Base-by-base conservation (phyloP, 2,888 invertebrate species). In the Cerastis leucographa region DNA sequence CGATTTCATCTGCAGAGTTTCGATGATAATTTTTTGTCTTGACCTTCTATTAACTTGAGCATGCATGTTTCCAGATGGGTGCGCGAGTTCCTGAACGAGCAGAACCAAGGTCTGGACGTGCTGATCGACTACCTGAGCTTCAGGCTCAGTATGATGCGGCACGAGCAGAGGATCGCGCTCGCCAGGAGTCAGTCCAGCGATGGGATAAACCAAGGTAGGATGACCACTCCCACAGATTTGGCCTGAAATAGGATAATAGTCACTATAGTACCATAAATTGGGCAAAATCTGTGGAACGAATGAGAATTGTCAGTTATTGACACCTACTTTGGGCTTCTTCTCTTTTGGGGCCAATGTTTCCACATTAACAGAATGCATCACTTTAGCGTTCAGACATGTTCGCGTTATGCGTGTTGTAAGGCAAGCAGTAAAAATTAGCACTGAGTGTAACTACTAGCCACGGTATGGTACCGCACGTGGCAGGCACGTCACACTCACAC, bases 71-170 rank as follows among this genome's bases (percentile, higher is more conserved):
- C 44, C 95, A 99, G 99, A 97, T 99, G 99, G 99, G 99, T 99
- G 74, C 98, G 99, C 90, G 99, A 99, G 96, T 99, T 99, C 96
- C 97, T 99, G 83, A 99, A 99, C 96, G 99, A 99, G 90, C 98
- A 98, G 88, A 99, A 99, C 96, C 98, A 98, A 93, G 99, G 99
- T 25, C 96, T 99, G 88, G 99, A 99, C 96, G 99, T 99, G 84
- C 97, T 99, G 88, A 99, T 99, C 90, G 99, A 99, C 96, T 99
- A 99, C 97, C 97, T 99, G 91, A 99, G 99, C 97, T 99, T 99
- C 97, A 97, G 99, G 90, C 97, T 99, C 92, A 98, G 98, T 93
- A 99, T 99, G 98, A 99, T 99, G 99, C 97, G 98, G 88, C 98
- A 98, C 93, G 99, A 99, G 93, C 98, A 98, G 95, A 97, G 98